phyloP scores from a whole-genome alignment of 92 coral and sea anemone species.

The Pocillopora grandis region DNA sequence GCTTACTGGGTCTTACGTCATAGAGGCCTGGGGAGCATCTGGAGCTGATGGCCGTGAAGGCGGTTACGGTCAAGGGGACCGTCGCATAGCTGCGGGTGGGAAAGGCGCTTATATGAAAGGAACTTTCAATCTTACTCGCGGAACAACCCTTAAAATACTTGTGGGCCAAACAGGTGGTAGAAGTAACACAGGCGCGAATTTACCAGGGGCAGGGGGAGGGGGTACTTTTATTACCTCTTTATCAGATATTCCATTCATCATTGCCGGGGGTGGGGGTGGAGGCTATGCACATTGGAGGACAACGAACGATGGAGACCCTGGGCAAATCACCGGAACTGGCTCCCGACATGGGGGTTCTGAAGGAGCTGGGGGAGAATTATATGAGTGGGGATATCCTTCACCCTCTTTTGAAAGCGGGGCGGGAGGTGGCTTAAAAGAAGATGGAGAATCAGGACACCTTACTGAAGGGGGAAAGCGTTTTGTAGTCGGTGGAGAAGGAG shows the following conservation, averaged over 20 bases:
- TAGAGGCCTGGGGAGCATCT: constrained; percentile 90
- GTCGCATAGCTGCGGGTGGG: constrained; percentile 63
- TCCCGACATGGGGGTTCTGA: constrained; percentile 65
- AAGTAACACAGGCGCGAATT: constrained; percentile 29
- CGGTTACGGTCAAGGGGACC: neutral
- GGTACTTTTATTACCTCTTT: constrained; percentile 79
- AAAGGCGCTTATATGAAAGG: constrained; percentile 84
- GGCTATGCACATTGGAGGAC: constrained; percentile 57
- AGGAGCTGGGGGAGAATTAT: constrained; percentile 70
- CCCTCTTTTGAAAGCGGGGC: constrained; percentile 60
- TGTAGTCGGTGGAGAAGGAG: constrained; percentile 62
- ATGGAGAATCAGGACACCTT: constrained; percentile 34
- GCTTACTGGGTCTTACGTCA: constrained; percentile 71
- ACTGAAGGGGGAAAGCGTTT: constrained; percentile 51
- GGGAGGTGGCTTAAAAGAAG: constrained; percentile 58
- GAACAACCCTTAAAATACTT: constrained; percentile 65
- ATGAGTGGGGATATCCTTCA: constrained; percentile 33
- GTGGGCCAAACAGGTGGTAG: constrained; percentile 77
- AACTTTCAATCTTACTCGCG: constrained; percentile 62
- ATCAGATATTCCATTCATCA: constrained; percentile 61
- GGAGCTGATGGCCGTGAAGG: constrained; percentile 71
- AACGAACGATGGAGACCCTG: constrained; percentile 68
- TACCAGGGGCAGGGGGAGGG: constrained; percentile 97
- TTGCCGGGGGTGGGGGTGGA: constrained; percentile 99
- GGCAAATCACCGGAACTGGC: constrained; percentile 61